phyloP scores from a whole-genome alignment of 2,113 vertebrate species.

The Lycocorax pyrrhopterus region DNA sequence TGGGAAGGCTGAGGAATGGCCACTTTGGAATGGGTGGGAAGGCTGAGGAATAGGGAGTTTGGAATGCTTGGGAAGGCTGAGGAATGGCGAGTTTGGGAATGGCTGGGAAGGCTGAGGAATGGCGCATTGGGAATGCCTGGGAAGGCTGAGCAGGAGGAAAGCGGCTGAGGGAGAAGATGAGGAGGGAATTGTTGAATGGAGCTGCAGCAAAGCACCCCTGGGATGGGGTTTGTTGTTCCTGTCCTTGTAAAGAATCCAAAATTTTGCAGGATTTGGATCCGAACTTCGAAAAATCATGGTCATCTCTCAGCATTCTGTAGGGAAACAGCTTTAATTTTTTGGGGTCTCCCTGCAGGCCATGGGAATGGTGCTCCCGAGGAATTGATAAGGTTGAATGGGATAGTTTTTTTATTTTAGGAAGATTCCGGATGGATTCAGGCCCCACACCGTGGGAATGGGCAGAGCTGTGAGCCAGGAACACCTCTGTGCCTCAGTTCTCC shows the following conservation, averaged over 20 bases:
- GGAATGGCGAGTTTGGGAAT: background rate
- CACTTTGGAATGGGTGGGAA: too few relatives aligned
- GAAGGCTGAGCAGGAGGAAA: background rate
- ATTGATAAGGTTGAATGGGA: background rate
- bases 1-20: background rate
- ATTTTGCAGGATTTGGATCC: background rate
- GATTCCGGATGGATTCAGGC: background rate
- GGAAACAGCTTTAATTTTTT: background rate
- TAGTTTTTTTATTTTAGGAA: background rate
- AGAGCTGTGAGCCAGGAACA: accelerated
- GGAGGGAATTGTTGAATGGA: background rate
- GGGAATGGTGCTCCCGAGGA: accelerated
- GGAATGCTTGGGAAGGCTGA: background rate
- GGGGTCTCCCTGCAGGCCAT: accelerated
- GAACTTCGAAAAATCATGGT: accelerated
- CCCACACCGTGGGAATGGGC: background rate
- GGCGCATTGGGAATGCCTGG: accelerated
- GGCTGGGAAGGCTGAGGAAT: background rate
- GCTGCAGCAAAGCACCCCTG: background rate
- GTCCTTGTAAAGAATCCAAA: background rate
- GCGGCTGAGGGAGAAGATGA: background rate
- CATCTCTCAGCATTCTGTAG: accelerated
- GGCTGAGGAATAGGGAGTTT: accelerated
- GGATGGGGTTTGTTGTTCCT: background rate
- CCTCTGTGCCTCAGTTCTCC: background rate